Conservation (phyloP, 2,888 invertebrate species). For the Lysandra bellargus region DNA sequence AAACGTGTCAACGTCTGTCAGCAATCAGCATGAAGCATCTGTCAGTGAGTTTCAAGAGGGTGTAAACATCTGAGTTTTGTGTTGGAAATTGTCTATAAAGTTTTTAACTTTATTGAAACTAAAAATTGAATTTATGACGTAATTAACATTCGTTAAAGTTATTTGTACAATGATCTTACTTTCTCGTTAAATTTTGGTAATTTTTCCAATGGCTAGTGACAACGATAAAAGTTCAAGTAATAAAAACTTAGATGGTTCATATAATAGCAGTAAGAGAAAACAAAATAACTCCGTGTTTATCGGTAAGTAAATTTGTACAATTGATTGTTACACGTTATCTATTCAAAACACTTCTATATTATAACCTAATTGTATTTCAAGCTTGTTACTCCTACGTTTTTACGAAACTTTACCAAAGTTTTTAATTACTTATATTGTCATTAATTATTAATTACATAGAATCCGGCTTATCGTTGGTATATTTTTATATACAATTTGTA, state of each 20-base stretch:
- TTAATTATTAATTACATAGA: too few relatives aligned
- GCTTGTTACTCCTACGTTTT: background rate
- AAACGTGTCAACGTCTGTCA: slow-evolving; percentile 48
- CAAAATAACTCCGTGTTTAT: slow-evolving; percentile 58
- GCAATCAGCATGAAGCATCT: slow-evolving; percentile 25
- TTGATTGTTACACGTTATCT: background rate
- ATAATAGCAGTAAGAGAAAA: slow-evolving; percentile 63
- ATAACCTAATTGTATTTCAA: slow-evolving; percentile 5
- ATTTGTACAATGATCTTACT: slow-evolving; percentile 33
- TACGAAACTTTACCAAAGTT: background rate
- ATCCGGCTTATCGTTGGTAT: too few relatives aligned
- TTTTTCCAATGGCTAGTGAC: slow-evolving; percentile 78
- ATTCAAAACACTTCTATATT: background rate
- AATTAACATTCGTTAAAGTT: slow-evolving; percentile 5
- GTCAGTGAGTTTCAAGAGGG: slow-evolving; percentile 50
- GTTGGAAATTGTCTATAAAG: slow-evolving; percentile 48
- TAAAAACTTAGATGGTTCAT: slow-evolving; percentile 70
- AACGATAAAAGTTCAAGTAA: slow-evolving; percentile 74
- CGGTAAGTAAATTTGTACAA: slow-evolving; percentile 53
- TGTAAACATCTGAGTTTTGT: slow-evolving; percentile 64
- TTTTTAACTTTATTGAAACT: slow-evolving; percentile 47
- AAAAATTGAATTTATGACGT: background rate
- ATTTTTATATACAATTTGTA: too few relatives aligned
- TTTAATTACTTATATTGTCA: background rate
- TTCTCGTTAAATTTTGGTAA: slow-evolving; percentile 38